Conservation (phyloP, 2,113 vertebrate genomes). For the Aegotheles bennettii region DNA sequence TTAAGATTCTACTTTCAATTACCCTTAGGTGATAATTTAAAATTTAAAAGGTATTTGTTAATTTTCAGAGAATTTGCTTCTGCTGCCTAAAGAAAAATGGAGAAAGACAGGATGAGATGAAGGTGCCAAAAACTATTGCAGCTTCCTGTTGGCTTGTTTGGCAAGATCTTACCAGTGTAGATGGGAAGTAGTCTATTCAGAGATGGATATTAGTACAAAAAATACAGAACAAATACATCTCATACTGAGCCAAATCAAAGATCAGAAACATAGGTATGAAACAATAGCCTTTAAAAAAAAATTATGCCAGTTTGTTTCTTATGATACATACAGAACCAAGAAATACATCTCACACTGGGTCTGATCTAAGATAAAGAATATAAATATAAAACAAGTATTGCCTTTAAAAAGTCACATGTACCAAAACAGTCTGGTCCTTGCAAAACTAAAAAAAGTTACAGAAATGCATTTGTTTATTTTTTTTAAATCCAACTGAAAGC, state of each 20-base stretch:
- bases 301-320: background rate
- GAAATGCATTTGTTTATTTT: background rate
- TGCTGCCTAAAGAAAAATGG: conserved; percentile 3
- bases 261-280: background rate
- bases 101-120: background rate
- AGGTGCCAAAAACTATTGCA: background rate
- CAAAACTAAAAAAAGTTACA: background rate
- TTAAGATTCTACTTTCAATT: conserved; percentile 52
- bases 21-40: conserved; percentile 47
- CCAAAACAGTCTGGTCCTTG: background rate
- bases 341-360: background rate
- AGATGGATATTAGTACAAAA: background rate
- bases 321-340: background rate
- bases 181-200: background rate
- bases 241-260: background rate
- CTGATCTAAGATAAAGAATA: background rate
- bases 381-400: background rate
- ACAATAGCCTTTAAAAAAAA: background rate
- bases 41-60: conserved; percentile 44
- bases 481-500: background rate
- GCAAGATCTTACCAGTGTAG: background rate
- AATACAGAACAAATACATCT: background rate
- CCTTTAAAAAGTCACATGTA: background rate
- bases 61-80: conserved; percentile 42
- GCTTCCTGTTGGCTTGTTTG: background rate